Conservation (phyloP, 2,797 vertebrate species). For the Poecilia gillii region DNA sequence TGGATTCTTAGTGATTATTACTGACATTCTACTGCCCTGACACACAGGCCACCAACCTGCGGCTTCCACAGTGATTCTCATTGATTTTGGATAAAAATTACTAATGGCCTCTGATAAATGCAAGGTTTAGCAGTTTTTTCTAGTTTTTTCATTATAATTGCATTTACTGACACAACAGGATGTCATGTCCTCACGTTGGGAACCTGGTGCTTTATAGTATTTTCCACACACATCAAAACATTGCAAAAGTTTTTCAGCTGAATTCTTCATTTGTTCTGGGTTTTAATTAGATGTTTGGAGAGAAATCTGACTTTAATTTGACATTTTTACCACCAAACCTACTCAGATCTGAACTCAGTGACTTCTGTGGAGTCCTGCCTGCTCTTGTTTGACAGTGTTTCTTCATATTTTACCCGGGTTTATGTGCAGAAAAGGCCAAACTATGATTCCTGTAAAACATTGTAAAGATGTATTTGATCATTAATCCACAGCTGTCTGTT, state of each 20-base stretch:
- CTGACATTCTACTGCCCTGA: not conserved
- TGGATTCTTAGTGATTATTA: not conserved
- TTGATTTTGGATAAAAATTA: no score
- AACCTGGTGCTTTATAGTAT: no score
- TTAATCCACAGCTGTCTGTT: conserved; percentile 46
- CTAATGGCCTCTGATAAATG: no score
- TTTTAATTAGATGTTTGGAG: not conserved
- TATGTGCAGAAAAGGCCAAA: conserved; percentile 36
- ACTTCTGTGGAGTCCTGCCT: conserved; percentile 35
- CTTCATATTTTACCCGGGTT: conserved; percentile 20
- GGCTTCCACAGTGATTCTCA: no score
- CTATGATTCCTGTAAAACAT: conserved; percentile 34
- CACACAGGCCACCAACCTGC: not conserved
- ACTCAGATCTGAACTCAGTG: conserved; percentile 24
- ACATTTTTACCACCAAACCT: conserved; percentile 20
- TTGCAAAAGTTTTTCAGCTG: not conserved
- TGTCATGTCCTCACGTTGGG: no score
- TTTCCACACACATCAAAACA: no score
- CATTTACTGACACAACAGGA: no score
- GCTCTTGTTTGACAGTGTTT: conserved; percentile 39
- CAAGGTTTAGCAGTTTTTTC: not conserved
- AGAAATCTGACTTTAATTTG: not conserved
- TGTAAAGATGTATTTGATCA: conserved; percentile 47
- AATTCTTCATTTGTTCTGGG: not conserved
- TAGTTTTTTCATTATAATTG: not conserved